phyloP scores from a whole-genome alignment of 2,797 vertebrate species.

The Sebastes cheni region DNA sequence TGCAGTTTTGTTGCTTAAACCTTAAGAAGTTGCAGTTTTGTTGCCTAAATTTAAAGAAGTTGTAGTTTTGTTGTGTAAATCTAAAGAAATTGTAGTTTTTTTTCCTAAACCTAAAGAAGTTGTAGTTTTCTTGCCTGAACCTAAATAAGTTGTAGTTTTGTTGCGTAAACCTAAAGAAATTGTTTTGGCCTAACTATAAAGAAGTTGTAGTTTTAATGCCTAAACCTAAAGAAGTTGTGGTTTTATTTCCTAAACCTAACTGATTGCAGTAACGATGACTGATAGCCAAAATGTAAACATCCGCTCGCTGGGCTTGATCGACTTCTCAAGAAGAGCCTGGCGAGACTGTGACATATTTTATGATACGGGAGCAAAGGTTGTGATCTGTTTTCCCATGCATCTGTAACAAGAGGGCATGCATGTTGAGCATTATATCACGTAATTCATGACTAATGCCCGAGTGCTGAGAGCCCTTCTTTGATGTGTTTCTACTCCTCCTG shows the following conservation, averaged over 20 bases:
- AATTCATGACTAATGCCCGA: conserved; percentile 16
- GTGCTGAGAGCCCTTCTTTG: conserved; percentile 23
- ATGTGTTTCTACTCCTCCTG: conserved; percentile 41
- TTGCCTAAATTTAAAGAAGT: rapidly evolving
- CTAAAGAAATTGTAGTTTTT: too few relatives aligned
- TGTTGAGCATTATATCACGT: conserved; percentile 16
- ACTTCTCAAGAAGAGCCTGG: conserved; percentile 8
- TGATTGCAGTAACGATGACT: conserved; percentile 12
- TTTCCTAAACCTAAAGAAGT: rapidly evolving
- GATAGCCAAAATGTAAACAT: conserved; percentile 49
- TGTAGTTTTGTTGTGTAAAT: too few relatives aligned
- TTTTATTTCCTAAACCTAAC: too few relatives aligned
- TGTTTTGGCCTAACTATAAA: too few relatives aligned
- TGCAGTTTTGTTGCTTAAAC: too few relatives aligned
- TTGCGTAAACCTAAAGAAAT: rapidly evolving
- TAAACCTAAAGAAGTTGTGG: not conserved
- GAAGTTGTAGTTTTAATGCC: too few relatives aligned
- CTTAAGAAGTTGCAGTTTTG: too few relatives aligned
- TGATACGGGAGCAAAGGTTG: conserved; percentile 18
- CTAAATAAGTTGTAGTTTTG: too few relatives aligned
- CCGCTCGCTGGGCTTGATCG: conserved; percentile 18
- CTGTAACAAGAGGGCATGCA: not conserved
- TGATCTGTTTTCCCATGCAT: conserved; percentile 30
- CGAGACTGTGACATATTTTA: not conserved
- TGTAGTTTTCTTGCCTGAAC: rapidly evolving